These are phyloP conservation scores for Parelbella ahira DNA, from an alignment of 2,888 invertebrate genomes.

Conservation along the genomic window DNA sequence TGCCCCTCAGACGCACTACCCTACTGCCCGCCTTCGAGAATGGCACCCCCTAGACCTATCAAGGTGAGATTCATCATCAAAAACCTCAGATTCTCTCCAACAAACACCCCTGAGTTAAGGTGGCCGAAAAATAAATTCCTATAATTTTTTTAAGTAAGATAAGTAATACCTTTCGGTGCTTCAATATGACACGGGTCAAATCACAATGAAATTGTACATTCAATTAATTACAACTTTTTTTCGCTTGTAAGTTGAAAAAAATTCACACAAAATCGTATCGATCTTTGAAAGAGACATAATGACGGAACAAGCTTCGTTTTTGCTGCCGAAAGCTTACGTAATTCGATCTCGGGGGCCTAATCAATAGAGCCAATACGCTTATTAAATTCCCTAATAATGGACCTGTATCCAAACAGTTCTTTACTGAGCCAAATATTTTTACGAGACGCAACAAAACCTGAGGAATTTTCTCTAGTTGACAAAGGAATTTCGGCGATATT, in stretches of 20 bases:
- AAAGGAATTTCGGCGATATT: conserved; percentile 15
- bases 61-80: no score
- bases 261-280: conserved; percentile 11
- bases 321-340: conserved; percentile 16
- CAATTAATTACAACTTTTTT: no score
- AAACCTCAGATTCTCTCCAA: no score
- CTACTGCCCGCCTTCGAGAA: conserved; percentile 71
- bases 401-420: conserved; percentile 5
- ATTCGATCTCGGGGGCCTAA: conserved; percentile 5
- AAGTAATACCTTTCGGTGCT: no score
- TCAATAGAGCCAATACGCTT: conserved; percentile 13
- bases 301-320: conserved; percentile 13
- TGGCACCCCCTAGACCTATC: conserved; percentile 54
- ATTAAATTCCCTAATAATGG: conserved; percentile 12
- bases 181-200: no score
- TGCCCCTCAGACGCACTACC: conserved; percentile 76
- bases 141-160: no score
- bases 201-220: no score
- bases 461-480: conserved; percentile 1
- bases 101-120: no score
- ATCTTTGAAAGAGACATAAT: conserved; percentile 13
- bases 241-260: conserved; percentile 11
- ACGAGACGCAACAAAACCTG: background rate
- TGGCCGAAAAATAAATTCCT: no score
- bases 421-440: conserved; percentile 2